Evolutionary conservation across 2,797 vertebrate species (phyloP), one percentile per base, ranked within the genome.

Genomic region (Sebastes vulpes): DNA sequence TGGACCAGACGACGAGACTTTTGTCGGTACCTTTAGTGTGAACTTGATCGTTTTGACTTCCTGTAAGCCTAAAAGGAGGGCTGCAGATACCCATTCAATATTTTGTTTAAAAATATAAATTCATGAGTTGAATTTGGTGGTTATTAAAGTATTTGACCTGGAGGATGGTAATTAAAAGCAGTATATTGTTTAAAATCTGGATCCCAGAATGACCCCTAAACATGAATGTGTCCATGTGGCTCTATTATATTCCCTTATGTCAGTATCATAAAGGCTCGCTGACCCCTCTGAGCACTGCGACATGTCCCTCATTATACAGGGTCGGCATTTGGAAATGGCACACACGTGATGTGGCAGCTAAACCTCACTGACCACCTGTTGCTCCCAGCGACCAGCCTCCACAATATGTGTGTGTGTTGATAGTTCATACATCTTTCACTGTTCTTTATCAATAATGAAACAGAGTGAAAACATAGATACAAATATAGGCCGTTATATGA

Each of bases 321-420:
- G 35, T 83, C 81, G 78, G 64, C 91, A 85, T 93, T 90, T 91
- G 54, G 70, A 92, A 94, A 92, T 88, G 91, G 81, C 89, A 87
- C 65, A 67, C 83, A 87, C 75, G 75, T 90, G 86, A 90, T 35
- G 75, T 64, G 71, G 75, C 75, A 26, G 65, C 87, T 92, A 71
- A 92, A 86, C 64, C 80, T 81, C 64, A 26, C 50, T 10, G 80
- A 81, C 92, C 94, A 90, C 92, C 93, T 87, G 93, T 88, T 86
- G 90, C 81, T 91, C 12, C 3, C 68, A 28, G 52, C 70, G 86
- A 84, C 81, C 74, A 58, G 77, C 68, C 65, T 67, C 60, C 23
- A 52, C 31, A 18, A 21, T 75, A 60, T 32, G 61, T 76, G 65
- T 83, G n/a, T 83, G n/a, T 69, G 58, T 73, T 77, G 20, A 58